phyloP scores from a whole-genome alignment of 2,113 vertebrate species.

The Glareola pratincola region DNA sequence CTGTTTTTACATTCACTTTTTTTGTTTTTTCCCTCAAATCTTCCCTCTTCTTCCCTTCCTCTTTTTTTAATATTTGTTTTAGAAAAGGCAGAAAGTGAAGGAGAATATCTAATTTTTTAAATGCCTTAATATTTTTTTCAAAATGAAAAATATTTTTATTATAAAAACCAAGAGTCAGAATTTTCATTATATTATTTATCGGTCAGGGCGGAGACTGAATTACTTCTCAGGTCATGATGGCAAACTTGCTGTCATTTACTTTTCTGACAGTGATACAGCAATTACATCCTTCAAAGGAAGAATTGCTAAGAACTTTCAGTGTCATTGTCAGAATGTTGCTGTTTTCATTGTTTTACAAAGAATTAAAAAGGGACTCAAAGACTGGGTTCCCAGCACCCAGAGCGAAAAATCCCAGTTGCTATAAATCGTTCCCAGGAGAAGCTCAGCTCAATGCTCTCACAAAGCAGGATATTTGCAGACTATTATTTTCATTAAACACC shows the following conservation, averaged over 20 bases:
- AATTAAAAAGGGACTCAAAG: neutral
- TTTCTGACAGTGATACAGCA: neutral
- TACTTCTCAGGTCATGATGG: neutral
- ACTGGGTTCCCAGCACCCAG: neutral
- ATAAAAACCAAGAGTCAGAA: accelerated
- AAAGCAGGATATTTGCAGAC: slow-evolving; percentile 32
- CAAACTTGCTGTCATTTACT: neutral
- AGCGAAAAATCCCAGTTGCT: neutral
- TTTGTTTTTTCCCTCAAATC: neutral
- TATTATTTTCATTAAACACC: slow-evolving; percentile 56
- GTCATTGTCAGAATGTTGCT: neutral
- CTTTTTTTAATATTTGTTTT: neutral
- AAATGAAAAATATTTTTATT: neutral
- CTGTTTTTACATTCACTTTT: neutral
- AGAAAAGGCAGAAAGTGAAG: neutral
- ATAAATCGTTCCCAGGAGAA: slow-evolving; percentile 6
- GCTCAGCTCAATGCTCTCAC: neutral
- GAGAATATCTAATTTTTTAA: neutral
- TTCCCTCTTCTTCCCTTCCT: accelerated
- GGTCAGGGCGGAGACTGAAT: neutral
- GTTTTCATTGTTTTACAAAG: neutral
- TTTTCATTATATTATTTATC: neutral
- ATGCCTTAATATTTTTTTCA: neutral
- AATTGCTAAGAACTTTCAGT: neutral
- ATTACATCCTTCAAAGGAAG: neutral